Evolutionary conservation across 2,797 vertebrate species (phyloP).

Genomic region (Miichthys miiuy): DNA sequence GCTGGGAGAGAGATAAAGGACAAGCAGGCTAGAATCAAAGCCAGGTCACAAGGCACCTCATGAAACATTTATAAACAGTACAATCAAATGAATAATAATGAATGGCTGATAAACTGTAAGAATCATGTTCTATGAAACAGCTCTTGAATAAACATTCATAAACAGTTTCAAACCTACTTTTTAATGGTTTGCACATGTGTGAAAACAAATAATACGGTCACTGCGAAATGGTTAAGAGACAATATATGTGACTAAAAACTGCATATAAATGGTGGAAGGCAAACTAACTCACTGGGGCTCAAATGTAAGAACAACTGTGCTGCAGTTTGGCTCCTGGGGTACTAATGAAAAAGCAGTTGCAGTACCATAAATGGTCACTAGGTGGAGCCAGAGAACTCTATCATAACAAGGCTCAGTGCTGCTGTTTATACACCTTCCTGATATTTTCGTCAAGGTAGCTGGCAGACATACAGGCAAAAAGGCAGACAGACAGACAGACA

Average conservation of each 20-base stretch:
- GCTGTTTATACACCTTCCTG: conserved; percentile 57
- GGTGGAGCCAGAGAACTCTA: conserved; percentile 51
- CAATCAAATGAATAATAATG: too few species aligned
- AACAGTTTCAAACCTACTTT: neutral
- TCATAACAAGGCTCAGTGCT: neutral
- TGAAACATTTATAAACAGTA: too few species aligned
- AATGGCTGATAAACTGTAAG: too few species aligned
- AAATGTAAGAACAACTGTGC: neutral
- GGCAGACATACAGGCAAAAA: conserved; percentile 52
- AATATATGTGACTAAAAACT: neutral
- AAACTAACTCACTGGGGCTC: neutral
- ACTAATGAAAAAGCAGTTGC: neutral
- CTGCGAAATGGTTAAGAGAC: neutral
- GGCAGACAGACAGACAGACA: conserved; percentile 32
- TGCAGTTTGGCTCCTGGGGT: neutral
- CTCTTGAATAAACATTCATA: too few species aligned
- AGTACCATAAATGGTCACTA: conserved; percentile 40
- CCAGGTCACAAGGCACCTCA: too few species aligned
- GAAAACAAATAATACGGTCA: neutral
- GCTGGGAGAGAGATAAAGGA: too few species aligned
- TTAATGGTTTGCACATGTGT: too few species aligned
- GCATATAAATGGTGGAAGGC: neutral
- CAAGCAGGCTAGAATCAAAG: too few species aligned
- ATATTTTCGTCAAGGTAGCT: conserved; percentile 71
- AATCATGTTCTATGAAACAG: too few species aligned